phyloP scores from a whole-genome alignment of 2,888 invertebrate genomes.

The Steromphala cineraria region DNA sequence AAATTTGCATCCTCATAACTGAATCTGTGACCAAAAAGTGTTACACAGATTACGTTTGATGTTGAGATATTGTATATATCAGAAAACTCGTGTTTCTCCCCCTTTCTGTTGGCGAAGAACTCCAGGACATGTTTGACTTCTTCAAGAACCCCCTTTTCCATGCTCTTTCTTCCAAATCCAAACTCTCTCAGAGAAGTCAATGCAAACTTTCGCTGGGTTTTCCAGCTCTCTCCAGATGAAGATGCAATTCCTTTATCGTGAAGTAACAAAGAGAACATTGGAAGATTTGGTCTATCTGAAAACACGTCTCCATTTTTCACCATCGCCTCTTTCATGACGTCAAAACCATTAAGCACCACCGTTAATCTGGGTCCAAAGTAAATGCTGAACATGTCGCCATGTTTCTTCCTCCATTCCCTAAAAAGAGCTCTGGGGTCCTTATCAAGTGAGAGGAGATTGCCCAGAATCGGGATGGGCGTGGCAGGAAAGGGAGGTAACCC shows the following conservation, averaged over 20 bases:
- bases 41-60: slow-evolving; percentile 18
- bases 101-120: neutral
- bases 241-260: slow-evolving; percentile 13
- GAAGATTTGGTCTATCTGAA: neutral
- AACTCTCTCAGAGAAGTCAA: neutral
- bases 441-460: slow-evolving; percentile 9
- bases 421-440: neutral
- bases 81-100: neutral
- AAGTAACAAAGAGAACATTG: neutral
- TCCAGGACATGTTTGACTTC: slow-evolving; percentile 17
- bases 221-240: neutral
- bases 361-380: neutral
- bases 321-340: slow-evolving; percentile 10
- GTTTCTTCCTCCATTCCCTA: slow-evolving; percentile 9
- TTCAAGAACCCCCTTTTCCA: slow-evolving; percentile 11
- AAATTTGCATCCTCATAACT: slow-evolving; percentile 15
- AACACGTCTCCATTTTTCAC: slow-evolving; percentile 23
- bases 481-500: slow-evolving; percentile 16
- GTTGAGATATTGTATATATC: neutral
- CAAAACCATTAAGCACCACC: slow-evolving; percentile 14
- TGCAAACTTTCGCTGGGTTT: slow-evolving; percentile 19
- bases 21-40: slow-evolving; percentile 23
- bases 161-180: slow-evolving; percentile 26
- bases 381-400: slow-evolving; percentile 15
- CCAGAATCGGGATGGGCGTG: slow-evolving; percentile 16